A percentile compares a stretch with the other conserved stretches of the same genome.
Conservation (phyloP, 2,888 invertebrate genomes). For the Dioctria rufipes region DNA sequence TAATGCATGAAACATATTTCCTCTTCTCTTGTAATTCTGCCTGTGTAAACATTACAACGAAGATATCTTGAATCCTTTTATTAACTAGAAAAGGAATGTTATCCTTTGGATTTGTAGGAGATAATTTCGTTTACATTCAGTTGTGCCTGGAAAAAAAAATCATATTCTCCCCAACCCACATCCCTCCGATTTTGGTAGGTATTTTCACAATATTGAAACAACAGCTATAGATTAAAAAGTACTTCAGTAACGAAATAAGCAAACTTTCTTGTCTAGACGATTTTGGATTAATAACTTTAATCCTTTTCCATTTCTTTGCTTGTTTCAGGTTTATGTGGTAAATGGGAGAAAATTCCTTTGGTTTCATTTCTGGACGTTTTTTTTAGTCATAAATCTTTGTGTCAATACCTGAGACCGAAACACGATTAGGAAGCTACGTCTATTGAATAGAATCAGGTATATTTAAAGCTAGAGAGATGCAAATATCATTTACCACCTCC, state of each 20-base stretch:
- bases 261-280: background rate
- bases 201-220: background rate
- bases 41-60: background rate
- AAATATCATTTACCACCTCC: no score
- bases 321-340: no score
- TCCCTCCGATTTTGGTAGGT: no score
- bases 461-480: no score
- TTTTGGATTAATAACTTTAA: background rate
- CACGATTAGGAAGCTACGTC: no score
- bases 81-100: background rate
- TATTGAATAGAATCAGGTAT: no score
- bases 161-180: no score
- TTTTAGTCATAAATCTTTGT: no score
- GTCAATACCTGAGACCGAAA: no score
- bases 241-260: background rate
- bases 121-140: conserved; percentile 5
- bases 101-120: background rate
- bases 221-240: background rate
- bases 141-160: background rate
- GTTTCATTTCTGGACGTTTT: no score
- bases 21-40: background rate
- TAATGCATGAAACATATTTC: background rate
- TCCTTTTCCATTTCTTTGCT: no score
- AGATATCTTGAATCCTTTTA: background rate
- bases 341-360: no score